phyloP scores from a whole-genome alignment of 2,113 vertebrate genomes.

The Thalassarche chlororhynchos region DNA sequence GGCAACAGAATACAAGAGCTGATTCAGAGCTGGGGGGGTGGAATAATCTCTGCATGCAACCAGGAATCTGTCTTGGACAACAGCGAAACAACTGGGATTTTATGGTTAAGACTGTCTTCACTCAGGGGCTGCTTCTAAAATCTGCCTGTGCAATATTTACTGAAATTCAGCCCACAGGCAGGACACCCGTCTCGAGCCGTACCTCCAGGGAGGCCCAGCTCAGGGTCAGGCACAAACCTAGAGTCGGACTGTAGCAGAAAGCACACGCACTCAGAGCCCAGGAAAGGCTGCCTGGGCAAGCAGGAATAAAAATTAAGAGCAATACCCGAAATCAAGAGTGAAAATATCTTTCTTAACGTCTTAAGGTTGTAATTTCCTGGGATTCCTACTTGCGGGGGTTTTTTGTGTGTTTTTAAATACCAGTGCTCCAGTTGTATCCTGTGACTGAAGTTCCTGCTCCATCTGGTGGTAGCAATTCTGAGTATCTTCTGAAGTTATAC shows the following conservation, averaged over 20 bases:
- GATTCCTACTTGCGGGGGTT: too few relatives aligned
- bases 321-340: neutral
- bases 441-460: neutral
- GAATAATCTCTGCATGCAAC: neutral
- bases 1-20: neutral
- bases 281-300: neutral
- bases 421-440: fast-evolving
- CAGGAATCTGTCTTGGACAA: neutral
- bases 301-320: neutral
- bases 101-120: too few relatives aligned
- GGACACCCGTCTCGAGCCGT: too few relatives aligned
- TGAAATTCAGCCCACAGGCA: neutral
- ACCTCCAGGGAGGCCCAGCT: neutral
- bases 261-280: too few relatives aligned
- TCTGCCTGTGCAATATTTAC: too few relatives aligned
- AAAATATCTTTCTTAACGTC: neutral
- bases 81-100: too few relatives aligned
- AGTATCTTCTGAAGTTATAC: neutral
- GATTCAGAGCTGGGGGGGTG: neutral
- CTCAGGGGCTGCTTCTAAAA: neutral
- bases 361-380: neutral
- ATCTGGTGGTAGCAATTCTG: neutral
- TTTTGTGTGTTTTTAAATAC: neutral
- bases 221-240: neutral
- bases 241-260: neutral